phyloP scores from a whole-genome alignment of 2,888 invertebrate genomes.

The Myopa tessellatipennis region DNA sequence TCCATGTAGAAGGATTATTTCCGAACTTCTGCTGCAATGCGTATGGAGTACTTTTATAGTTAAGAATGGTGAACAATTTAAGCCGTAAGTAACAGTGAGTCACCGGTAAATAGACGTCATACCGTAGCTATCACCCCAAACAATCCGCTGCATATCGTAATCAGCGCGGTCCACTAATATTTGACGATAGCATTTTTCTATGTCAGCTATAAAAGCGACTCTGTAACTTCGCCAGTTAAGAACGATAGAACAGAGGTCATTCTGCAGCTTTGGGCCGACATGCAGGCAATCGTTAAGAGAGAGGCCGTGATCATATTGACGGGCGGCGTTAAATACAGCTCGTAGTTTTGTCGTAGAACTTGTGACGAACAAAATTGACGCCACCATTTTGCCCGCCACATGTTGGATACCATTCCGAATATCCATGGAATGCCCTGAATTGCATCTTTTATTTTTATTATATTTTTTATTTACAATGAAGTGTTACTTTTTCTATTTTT shows the following conservation, averaged over 20 bases:
- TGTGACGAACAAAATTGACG: no score
- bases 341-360: slow-evolving; percentile 44
- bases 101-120: slow-evolving; percentile 27
- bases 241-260: slow-evolving; percentile 24
- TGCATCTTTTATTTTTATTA: no score
- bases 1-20: slow-evolving; percentile 42
- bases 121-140: slow-evolving; percentile 38
- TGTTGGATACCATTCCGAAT: no score
- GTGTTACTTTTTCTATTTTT: no score
- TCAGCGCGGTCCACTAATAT: neutral
- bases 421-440: no score
- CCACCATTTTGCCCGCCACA: no score
- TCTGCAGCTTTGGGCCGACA: slow-evolving; percentile 44
- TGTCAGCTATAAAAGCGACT: neutral
- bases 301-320: slow-evolving; percentile 1
- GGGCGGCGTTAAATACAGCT: slow-evolving; percentile 16
- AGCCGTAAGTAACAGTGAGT: slow-evolving; percentile 40
- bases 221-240: neutral
- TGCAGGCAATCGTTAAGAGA: slow-evolving; percentile 46
- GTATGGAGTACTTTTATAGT: slow-evolving; percentile 41
- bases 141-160: slow-evolving; percentile 39
- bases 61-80: slow-evolving; percentile 44
- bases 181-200: neutral
- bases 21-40: slow-evolving; percentile 29
- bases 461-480: no score